Conservation (phyloP, 2,797 vertebrate genomes). For the Gambelia wislizenii region DNA sequence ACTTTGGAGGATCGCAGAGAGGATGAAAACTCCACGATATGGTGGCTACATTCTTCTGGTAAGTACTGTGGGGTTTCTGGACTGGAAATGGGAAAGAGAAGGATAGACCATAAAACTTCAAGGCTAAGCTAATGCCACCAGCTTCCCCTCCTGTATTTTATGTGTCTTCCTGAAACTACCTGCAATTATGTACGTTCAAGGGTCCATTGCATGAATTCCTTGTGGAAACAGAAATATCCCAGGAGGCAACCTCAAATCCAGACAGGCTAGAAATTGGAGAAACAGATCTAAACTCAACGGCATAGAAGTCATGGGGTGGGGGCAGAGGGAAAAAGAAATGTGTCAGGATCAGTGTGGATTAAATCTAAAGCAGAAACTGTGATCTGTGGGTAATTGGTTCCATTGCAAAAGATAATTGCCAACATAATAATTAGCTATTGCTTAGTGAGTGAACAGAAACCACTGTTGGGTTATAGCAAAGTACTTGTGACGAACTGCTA, state of each 20-base stretch:
- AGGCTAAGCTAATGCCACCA: too few species aligned
- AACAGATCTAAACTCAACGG: not conserved
- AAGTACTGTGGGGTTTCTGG: not conserved
- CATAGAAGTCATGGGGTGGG: too few species aligned
- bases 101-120: not conserved
- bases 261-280: not conserved
- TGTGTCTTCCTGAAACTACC: not conserved
- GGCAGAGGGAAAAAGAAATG: too few species aligned
- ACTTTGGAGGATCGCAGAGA: not conserved
- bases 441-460: too few species aligned
- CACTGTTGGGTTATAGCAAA: too few species aligned
- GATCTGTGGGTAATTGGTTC: not conserved
- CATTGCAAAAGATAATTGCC: not conserved
- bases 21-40: conserved; percentile 29
- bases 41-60: conserved; percentile 39
- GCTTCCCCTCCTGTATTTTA: not conserved
- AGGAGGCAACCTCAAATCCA: too few species aligned
- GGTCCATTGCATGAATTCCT: not conserved
- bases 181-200: not conserved
- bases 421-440: not conserved
- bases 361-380: not conserved
- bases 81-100: not conserved
- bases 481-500: too few species aligned
- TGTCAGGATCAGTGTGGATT: not conserved
- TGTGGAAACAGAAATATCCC: not conserved